Percentiles rank a stretch among this genome's conserved stretches.
Evolutionary conservation across 2,797 vertebrate species (phyloP).

Genomic region (Scarus forsteni): DNA sequence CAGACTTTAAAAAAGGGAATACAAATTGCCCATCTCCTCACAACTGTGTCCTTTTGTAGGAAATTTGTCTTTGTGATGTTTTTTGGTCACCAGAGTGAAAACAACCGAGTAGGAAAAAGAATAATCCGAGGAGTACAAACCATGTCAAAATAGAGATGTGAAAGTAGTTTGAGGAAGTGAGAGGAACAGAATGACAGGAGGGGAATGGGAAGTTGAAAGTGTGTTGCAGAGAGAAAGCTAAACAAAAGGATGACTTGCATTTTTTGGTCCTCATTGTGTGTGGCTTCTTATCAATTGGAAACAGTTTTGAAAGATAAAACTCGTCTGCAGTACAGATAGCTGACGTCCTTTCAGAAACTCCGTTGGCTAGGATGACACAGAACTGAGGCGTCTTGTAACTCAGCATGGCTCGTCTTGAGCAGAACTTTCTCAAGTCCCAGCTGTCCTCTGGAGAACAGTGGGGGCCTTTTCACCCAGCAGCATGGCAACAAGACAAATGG

Average conservation of each 20-base stretch:
- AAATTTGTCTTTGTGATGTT: too few relatives aligned
- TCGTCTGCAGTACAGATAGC: not conserved
- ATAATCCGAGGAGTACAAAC: too few relatives aligned
- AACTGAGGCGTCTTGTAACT: not conserved
- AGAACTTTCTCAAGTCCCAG: not conserved
- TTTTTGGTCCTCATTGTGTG: not conserved
- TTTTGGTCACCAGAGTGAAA: too few relatives aligned
- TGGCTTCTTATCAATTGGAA: not conserved
- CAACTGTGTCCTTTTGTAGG: too few relatives aligned
- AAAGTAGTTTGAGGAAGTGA: conserved; percentile 3
- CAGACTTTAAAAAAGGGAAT: too few relatives aligned
- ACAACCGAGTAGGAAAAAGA: too few relatives aligned
- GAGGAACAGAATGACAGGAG: not conserved
- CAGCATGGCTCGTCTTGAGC: not conserved
- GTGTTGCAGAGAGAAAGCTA: not conserved
- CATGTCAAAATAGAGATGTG: not conserved
- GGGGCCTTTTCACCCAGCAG: conserved; percentile 1
- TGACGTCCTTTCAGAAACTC: not conserved
- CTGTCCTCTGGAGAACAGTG: not conserved
- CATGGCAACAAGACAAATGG: not conserved
- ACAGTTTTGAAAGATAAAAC: not conserved
- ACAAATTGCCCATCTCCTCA: too few relatives aligned
- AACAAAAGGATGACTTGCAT: conserved; percentile 1
- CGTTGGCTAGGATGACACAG: not conserved
- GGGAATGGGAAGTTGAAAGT: conserved; percentile 15